Base-by-base conservation (phyloP, 2,888 invertebrate species). In the Tenthredo amoena region DNA sequence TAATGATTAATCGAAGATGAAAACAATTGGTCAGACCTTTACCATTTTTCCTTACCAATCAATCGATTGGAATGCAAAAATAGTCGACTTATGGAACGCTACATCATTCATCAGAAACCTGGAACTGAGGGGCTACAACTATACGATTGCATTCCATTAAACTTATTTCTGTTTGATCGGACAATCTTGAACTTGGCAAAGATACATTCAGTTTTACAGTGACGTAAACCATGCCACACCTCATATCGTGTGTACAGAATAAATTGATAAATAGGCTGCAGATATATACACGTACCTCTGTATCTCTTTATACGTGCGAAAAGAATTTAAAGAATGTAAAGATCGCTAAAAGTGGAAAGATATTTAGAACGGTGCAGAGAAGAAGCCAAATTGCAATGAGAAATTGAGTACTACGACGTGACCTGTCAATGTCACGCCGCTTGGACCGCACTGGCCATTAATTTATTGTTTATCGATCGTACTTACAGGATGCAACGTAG, bases 141-240 rank as follows among this genome's bases (percentile, higher is more conserved):
- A 34, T 34, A 71, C 71, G 18, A n/a, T 15, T 71, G 71, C 26
- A 62, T 62, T 71, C n/a, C 37, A 71, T 40, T 37, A 18, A n/a
- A 31, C 15, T 71, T 71, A 34, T 31, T 71, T 71, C n/a, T 71
- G 37, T 71, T 71, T 71, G 37, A 71, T 71, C 37, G 37, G 18
- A 40, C 18, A 40, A 71, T 37, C 71, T 34, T 71, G 71, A 71
- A 71, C 71, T 71, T 71, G 71, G 71, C 71, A 18, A 71, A 71
- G 37, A 71, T n/a, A n/a, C 18, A 40, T 62, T 55, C 68, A 31
- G 37, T n/a, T 71, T 37, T 71, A 71, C 71, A 26, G 10, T 62
- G 21, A 62, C 62, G 62, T 62, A 62, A 62, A 26, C 26, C 18
- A 37, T n/a, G 71, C 71, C 71, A 71, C 71, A 71, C 71, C 71